Evolutionary conservation across 2,113 vertebrate species (phyloP).

Genomic region (Thunnus thynnus): DNA sequence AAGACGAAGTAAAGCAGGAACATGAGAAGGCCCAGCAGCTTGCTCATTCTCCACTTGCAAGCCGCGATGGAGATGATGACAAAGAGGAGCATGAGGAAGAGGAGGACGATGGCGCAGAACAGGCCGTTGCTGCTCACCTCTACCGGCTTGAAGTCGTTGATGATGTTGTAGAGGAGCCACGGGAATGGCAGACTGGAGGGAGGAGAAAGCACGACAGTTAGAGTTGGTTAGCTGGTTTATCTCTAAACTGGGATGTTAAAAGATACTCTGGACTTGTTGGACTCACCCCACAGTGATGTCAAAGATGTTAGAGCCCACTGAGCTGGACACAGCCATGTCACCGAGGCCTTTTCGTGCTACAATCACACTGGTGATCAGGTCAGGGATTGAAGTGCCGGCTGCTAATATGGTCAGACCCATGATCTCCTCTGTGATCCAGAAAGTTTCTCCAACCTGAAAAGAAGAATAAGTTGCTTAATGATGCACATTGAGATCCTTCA

Average conservation of each 20-base stretch:
- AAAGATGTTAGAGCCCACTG: conserved; percentile 87
- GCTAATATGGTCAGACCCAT: conserved; percentile 86
- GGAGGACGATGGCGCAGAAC: conserved; percentile 87
- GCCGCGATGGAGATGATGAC: conserved; percentile 84
- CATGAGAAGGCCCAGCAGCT: conserved; percentile 80
- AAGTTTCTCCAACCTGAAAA: conserved; percentile 84
- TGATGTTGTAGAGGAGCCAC: conserved; percentile 79
- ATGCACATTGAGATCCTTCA: too few species aligned
- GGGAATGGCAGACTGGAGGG: conserved; percentile 82
- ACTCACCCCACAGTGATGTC: conserved; percentile 87
- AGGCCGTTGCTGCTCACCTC: conserved; percentile 85
- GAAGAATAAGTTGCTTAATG: background rate
- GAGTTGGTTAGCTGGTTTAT: background rate
- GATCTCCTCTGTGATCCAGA: conserved; percentile 86
- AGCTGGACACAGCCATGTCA: conserved; percentile 88
- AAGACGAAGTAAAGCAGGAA: conserved; percentile 86
- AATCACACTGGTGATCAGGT: conserved; percentile 87
- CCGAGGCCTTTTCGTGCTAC: conserved; percentile 86
- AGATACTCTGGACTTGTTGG: too few species aligned
- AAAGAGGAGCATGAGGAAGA: conserved; percentile 87
- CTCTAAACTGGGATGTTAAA: background rate
- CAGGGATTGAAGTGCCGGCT: conserved; percentile 86
- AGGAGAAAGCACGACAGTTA: background rate
- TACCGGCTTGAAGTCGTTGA: conserved; percentile 77
- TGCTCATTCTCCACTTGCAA: conserved; percentile 87